These are phyloP conservation scores for Idris sp. DNA, from an alignment of 1,140 invertebrate species.

Conservation along the genomic window DNA sequence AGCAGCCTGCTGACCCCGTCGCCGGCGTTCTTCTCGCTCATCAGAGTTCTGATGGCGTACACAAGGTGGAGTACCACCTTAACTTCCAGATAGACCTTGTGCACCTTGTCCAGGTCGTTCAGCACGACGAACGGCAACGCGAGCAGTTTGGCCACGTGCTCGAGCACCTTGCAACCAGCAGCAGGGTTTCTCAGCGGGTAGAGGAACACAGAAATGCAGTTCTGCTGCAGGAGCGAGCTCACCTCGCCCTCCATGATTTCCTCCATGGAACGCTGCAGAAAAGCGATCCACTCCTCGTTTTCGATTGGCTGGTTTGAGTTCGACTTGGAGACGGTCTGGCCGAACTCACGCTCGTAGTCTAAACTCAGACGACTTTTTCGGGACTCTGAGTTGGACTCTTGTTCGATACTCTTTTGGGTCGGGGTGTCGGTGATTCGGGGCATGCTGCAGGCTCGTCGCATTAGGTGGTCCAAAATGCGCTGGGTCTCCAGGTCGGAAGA, in stretches of 20 bases:
- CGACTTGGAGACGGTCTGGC: slow-evolving; percentile 65
- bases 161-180: slow-evolving; percentile 81
- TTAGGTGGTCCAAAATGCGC: slow-evolving; percentile 25
- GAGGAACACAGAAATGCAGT: slow-evolving; percentile 85
- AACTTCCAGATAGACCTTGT: slow-evolving; percentile 85
- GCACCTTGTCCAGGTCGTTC: slow-evolving; percentile 79
- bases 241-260: slow-evolving; percentile 86
- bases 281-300: slow-evolving; percentile 88
- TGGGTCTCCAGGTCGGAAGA: slow-evolving; percentile 43
- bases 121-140: slow-evolving; percentile 84
- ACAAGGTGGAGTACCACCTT: slow-evolving; percentile 88
- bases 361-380: slow-evolving; percentile 62
- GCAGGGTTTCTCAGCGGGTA: slow-evolving; percentile 84
- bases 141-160: slow-evolving; percentile 84
- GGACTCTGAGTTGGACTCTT: slow-evolving; percentile 38
- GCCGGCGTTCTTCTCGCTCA: slow-evolving; percentile 66
- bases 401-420: slow-evolving; percentile 40
- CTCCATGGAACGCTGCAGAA: slow-evolving; percentile 82
- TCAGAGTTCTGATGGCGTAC: slow-evolving; percentile 84
- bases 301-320: slow-evolving; percentile 82
- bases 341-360: slow-evolving; percentile 69
- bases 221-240: slow-evolving; percentile 84
- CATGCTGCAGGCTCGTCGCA: slow-evolving; percentile 20
- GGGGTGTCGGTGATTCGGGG: slow-evolving; percentile 38
- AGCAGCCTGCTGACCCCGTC: slow-evolving; percentile 4